Percentiles rank a stretch among this genome's conserved stretches.
Conservation (phyloP, 2,888 invertebrate genomes). For the Hesperia comma region DNA sequence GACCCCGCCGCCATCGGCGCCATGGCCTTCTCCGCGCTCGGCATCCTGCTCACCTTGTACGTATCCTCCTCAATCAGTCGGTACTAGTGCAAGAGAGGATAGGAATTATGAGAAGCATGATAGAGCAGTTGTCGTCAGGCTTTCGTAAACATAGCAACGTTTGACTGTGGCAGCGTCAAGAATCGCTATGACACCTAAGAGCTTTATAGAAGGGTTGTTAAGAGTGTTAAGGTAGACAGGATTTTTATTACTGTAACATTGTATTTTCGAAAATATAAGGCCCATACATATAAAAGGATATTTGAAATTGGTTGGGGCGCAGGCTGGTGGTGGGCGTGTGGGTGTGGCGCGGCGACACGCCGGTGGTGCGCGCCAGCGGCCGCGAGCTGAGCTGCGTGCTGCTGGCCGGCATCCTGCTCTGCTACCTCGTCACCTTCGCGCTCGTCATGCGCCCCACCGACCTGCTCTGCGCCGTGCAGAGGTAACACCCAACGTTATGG, state of each 20-base stretch:
- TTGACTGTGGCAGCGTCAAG: too few relatives aligned
- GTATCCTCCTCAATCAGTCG: conserved; percentile 45
- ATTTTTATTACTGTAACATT: too few relatives aligned
- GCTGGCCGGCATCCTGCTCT: conserved; percentile 93
- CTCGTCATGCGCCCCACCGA: conserved; percentile 94
- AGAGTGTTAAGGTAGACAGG: too few relatives aligned
- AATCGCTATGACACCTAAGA: too few relatives aligned
- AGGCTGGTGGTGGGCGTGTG: conserved; percentile 90
- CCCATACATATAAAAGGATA: too few relatives aligned
- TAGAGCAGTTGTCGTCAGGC: too few relatives aligned
- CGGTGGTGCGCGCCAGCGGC: conserved; percentile 97
- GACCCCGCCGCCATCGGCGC: conserved; percentile 96
- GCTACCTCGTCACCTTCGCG: conserved; percentile 96
- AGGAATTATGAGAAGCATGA: too few relatives aligned
- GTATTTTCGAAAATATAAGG: too few relatives aligned
- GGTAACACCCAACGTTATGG: too few relatives aligned
- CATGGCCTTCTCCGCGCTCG: conserved; percentile 93
- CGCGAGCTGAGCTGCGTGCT: conserved; percentile 95
- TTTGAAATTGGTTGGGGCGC: conserved; percentile 34
- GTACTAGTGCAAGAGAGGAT: too few relatives aligned
- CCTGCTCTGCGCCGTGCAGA: conserved; percentile 93
- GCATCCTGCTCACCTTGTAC: conserved; percentile 89
- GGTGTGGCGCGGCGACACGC: conserved; percentile 93
- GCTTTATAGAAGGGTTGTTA: too few relatives aligned
- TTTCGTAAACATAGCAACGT: too few relatives aligned